Conservation (phyloP, 2,888 invertebrate species). For the Corbicula japonica region DNA sequence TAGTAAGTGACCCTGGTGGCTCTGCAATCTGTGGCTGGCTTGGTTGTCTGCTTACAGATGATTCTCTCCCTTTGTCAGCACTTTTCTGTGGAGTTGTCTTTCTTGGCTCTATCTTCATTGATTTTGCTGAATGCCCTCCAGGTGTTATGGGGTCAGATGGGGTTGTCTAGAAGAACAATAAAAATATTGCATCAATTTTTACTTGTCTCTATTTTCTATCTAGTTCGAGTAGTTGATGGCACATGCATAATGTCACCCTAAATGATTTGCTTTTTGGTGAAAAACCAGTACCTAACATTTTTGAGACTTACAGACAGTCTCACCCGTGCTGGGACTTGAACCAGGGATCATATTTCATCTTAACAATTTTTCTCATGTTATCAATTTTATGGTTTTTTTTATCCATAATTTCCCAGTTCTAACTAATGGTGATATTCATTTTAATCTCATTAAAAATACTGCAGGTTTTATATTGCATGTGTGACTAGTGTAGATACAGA, state of each 20-base stretch:
- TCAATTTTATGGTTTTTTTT: no score
- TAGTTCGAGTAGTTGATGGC: no score
- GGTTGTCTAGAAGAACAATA: slow-evolving; percentile 48
- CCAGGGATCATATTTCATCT: no score
- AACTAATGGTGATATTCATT: no score
- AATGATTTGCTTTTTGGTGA: not conserved
- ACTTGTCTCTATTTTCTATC: no score
- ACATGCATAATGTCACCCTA: not conserved
- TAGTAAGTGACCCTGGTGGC: slow-evolving; percentile 24
- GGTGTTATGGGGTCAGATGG: slow-evolving; percentile 65
- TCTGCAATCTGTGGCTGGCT: slow-evolving; percentile 29
- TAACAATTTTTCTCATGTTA: no score
- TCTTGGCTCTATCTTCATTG: slow-evolving; percentile 53
- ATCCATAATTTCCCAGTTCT: no score
- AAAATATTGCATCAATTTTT: not conserved
- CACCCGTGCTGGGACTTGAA: no score
- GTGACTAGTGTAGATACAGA: no score
- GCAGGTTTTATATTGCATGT: no score
- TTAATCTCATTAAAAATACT: no score
- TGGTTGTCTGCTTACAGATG: slow-evolving; percentile 21
- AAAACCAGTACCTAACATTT: not conserved
- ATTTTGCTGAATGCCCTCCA: slow-evolving; percentile 50
- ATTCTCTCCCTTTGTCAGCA: slow-evolving; percentile 45
- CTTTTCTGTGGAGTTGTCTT: slow-evolving; percentile 61
- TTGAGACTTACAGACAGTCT: not conserved